Base-by-base conservation (phyloP, 1,140 invertebrate genomes). In the Drosophila lacertosa region DNA sequence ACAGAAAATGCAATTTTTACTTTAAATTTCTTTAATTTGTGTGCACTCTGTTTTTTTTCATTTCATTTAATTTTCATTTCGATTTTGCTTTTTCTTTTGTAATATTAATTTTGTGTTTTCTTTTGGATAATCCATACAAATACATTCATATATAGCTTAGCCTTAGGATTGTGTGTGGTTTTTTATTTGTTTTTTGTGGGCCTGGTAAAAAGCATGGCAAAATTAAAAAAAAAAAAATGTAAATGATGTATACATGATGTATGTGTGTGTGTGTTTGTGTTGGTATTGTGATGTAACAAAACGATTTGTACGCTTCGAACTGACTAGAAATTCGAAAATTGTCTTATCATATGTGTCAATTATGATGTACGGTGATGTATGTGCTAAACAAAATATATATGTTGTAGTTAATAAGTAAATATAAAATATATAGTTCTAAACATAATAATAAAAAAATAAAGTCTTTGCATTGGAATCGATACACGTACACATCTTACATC, bases 391-490 rank as follows among this genome's bases (percentile, higher is more conserved):
- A 73, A 48, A 48, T 35, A 39, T 24, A 7, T 53, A 57, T 54
- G 47, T 65, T 62, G 44, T 72, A 53, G 47, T 42, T 62, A 66
- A 66, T 54, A 65, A 65, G 65, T 54, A 11, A 11, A 40, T 66
- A 64, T 45, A 54, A 35, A 48, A 74, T 64, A 50, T 75, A 69
- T 66, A n/a, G n/a, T 37, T 58, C 29, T 50, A 58, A 74, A 63
- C 51, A 50, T 47, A 29, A 64, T 58, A 67, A 67, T 16, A 39
- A 44, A 66, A 58, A 77, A 48, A 37, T 74, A 84, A 76, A 86
- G 81, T 82, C 82, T 77, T 82, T 77, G 62, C 74, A 86, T 77
- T 79, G 76, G 77, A 88, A 86, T 77, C 59, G 44, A 62, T 58
- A 45, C 57, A 84, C 58, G 63, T 24, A 29, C 44, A 60, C 45